Conservation (phyloP, 1,140 invertebrate genomes). For the Drosophila baimaii region DNA sequence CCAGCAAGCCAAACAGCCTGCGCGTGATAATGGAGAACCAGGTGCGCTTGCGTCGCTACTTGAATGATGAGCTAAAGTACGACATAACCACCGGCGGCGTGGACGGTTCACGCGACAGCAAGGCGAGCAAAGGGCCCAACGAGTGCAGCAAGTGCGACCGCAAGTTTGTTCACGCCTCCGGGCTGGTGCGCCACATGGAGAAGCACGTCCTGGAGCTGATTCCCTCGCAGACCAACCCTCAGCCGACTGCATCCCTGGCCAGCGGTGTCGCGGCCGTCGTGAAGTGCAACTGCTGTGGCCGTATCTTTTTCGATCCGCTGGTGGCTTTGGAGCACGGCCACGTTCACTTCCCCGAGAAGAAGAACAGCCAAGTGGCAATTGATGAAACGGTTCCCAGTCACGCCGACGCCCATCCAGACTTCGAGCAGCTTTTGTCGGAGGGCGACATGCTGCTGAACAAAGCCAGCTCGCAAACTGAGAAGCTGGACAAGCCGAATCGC, state of each 20-base stretch:
- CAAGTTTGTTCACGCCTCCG: slow-evolving; percentile 81
- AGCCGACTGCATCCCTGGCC: slow-evolving; percentile 13
- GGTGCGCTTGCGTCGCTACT: slow-evolving; percentile 67
- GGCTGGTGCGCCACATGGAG: slow-evolving; percentile 80
- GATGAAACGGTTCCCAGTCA: background rate
- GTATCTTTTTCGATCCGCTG: slow-evolving; percentile 63
- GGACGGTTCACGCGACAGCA: slow-evolving; percentile 38
- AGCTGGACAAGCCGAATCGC: background rate
- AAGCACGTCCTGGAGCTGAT: slow-evolving; percentile 78
- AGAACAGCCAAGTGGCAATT: background rate
- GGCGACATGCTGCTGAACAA: slow-evolving; percentile 13
- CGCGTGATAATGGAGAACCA: slow-evolving; percentile 72
- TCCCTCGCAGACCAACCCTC: slow-evolving; percentile 36
- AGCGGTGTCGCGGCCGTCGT: slow-evolving; percentile 53
- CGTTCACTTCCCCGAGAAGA: slow-evolving; percentile 31
- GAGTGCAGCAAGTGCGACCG: slow-evolving; percentile 81
- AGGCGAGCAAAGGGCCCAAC: slow-evolving; percentile 55
- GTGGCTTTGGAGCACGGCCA: slow-evolving; percentile 56
- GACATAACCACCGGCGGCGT: slow-evolving; percentile 52
- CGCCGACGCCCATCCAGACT: too few species aligned
- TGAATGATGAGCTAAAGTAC: slow-evolving; percentile 79
- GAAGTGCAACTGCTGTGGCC: slow-evolving; percentile 71
- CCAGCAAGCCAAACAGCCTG: slow-evolving; percentile 35
- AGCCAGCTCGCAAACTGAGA: too few species aligned
- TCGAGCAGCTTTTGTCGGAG: slow-evolving; percentile 18